phyloP scores from a whole-genome alignment of 1,140 invertebrate genomes.

The Lepidostoma basale region DNA sequence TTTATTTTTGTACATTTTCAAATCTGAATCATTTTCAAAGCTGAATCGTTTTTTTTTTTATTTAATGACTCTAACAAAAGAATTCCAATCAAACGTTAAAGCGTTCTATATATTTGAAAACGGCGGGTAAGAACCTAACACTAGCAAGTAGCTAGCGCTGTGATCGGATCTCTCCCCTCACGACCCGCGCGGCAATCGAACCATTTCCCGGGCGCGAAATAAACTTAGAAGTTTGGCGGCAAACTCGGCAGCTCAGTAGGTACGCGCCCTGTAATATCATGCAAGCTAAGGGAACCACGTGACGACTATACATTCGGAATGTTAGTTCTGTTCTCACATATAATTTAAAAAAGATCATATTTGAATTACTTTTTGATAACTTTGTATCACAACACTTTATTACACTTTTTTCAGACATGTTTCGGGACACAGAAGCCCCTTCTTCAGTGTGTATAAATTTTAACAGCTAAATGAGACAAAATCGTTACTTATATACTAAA shows the following conservation, averaged over 20 bases:
- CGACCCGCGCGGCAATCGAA: slow-evolving; percentile 8
- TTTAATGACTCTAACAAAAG: neutral
- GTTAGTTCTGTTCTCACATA: neutral
- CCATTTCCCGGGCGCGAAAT: slow-evolving; percentile 29
- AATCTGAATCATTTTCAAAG: neutral
- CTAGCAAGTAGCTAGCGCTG: neutral
- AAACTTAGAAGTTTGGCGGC: slow-evolving; percentile 22
- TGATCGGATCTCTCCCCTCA: neutral
- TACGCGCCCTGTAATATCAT: slow-evolving; percentile 25
- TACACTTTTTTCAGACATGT: no score
- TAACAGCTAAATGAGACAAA: no score
- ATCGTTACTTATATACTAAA: no score
- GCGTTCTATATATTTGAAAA: neutral
- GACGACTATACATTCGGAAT: neutral
- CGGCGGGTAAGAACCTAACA: neutral
- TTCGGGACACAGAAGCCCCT: no score
- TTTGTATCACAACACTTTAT: no score
- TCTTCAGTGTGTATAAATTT: no score
- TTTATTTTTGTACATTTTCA: neutral
- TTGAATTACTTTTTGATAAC: no score
- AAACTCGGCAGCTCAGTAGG: no score
- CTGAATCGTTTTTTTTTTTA: neutral
- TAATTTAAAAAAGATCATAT: no score
- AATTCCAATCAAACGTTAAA: neutral
- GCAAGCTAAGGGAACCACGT: slow-evolving; percentile 1